These are phyloP conservation scores for Diorhabda sublineata DNA, from an alignment of 1,140 invertebrate genomes.

Conservation along the genomic window DNA sequence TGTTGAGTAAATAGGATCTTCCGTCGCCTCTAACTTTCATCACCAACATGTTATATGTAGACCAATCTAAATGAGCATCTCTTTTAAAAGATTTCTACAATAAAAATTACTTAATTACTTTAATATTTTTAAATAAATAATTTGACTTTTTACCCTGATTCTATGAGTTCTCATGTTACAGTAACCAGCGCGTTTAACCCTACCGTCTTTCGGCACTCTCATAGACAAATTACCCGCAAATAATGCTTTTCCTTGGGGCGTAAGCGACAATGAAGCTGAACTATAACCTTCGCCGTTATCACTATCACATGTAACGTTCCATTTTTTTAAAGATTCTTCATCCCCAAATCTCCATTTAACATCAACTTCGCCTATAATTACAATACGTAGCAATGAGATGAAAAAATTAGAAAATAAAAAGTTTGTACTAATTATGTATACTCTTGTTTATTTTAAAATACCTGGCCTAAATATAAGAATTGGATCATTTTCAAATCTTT, in stretches of 20 bases:
- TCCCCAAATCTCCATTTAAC: slow-evolving; percentile 65
- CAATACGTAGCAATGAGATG: slow-evolving; percentile 3
- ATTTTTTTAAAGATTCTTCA: slow-evolving; percentile 62
- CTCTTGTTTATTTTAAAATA: background rate
- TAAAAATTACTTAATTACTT: background rate
- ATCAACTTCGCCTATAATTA: slow-evolving; percentile 59
- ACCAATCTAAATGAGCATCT: slow-evolving; percentile 66
- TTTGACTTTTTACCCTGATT: slow-evolving; percentile 52
- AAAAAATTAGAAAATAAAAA: background rate
- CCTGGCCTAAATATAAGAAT: slow-evolving; percentile 11
- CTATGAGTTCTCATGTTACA: slow-evolving; percentile 68
- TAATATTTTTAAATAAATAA: background rate
- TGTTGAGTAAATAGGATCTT: slow-evolving; percentile 75
- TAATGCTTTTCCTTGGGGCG: slow-evolving; percentile 63
- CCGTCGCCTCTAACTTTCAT: slow-evolving; percentile 88
- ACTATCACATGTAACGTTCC: slow-evolving; percentile 70
- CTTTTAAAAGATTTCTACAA: slow-evolving; percentile 80
- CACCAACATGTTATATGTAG: slow-evolving; percentile 75
- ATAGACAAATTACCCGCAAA: slow-evolving; percentile 66
- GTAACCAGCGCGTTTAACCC: slow-evolving; percentile 68
- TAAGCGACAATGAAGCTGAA: slow-evolving; percentile 59
- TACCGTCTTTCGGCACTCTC: slow-evolving; percentile 74
- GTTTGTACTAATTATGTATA: background rate
- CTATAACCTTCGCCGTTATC: slow-evolving; percentile 80
- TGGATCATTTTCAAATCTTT: slow-evolving; percentile 49